phyloP scores from a whole-genome alignment of 2,888 invertebrate species.

The Drosophila flavopinicola region DNA sequence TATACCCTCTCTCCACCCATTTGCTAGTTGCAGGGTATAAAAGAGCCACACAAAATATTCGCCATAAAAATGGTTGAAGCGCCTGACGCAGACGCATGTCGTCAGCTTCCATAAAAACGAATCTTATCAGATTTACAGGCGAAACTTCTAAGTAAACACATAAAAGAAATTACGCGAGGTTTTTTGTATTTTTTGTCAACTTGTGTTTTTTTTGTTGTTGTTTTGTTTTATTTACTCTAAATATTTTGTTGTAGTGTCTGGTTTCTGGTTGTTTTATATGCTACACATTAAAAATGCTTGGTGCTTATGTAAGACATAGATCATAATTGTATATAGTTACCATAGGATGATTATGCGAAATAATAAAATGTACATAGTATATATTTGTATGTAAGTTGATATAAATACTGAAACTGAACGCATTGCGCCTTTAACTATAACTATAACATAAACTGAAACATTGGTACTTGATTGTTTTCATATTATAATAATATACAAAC shows the following conservation, averaged over 20 bases:
- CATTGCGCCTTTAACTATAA: slow-evolving; percentile 46
- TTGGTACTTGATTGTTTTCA: slow-evolving; percentile 3
- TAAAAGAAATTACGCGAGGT: slow-evolving; percentile 64
- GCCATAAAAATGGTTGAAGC: slow-evolving; percentile 79
- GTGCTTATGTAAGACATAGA: slow-evolving; percentile 69
- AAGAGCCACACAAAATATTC: slow-evolving; percentile 73
- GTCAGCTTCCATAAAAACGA: slow-evolving; percentile 75
- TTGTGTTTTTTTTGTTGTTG: slow-evolving; percentile 46
- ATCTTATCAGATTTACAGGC: slow-evolving; percentile 72
- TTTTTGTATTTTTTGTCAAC: slow-evolving; percentile 54
- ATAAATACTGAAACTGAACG: slow-evolving; percentile 61
- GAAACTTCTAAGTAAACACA: slow-evolving; percentile 75
- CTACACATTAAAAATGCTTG: slow-evolving; percentile 78
- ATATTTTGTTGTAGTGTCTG: slow-evolving; percentile 50
- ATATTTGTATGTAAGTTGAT: slow-evolving; percentile 12
- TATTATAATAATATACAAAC: slow-evolving; percentile 27
- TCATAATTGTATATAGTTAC: slow-evolving; percentile 35
- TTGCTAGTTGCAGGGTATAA: slow-evolving; percentile 29
- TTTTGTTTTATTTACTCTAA: slow-evolving; percentile 68
- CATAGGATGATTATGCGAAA: slow-evolving; percentile 20
- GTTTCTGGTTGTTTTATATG: slow-evolving; percentile 48
- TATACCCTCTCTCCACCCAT: not conserved
- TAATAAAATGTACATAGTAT: slow-evolving; percentile 22
- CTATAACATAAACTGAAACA: slow-evolving; percentile 28
- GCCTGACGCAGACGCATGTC: slow-evolving; percentile 55